Percentiles rank a stretch among this genome's conserved stretches.
These are phyloP conservation scores for Eidolon dupreanum DNA, from an alignment of 2,797 vertebrate species.

Conservation along the genomic window DNA sequence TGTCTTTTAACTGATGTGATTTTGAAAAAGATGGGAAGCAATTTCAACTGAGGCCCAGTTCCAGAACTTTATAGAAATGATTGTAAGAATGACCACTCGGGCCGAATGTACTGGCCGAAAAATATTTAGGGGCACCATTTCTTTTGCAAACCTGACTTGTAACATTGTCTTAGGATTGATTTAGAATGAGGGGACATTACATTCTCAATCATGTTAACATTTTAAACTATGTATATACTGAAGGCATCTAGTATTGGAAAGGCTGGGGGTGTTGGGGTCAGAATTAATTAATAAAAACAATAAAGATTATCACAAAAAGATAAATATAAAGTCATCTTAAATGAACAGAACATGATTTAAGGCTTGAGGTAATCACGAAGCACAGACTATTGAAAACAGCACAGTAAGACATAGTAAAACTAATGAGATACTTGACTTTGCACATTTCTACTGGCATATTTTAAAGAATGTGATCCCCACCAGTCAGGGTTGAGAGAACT, in stretches of 20 bases:
- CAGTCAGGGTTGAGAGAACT: background rate
- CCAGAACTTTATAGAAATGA: slow-evolving; percentile 35
- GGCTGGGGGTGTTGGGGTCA: background rate
- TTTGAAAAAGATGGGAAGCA: slow-evolving; percentile 43
- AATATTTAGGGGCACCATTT: background rate
- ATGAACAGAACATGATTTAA: background rate
- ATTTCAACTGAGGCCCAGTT: slow-evolving; percentile 46
- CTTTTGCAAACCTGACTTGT: background rate
- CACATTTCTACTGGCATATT: background rate
- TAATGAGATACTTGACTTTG: slow-evolving; percentile 48
- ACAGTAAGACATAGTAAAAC: background rate
- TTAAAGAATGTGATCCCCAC: slow-evolving; percentile 1
- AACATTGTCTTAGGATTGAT: background rate
- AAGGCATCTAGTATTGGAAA: background rate
- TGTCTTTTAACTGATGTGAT: slow-evolving; percentile 71
- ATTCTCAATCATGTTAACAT: slow-evolving; percentile 7
- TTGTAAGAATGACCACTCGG: background rate
- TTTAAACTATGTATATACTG: background rate
- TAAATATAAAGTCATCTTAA: background rate
- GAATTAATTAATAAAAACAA: slow-evolving; percentile 23
- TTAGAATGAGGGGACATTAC: background rate
- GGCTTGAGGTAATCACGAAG: background rate
- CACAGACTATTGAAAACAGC: background rate
- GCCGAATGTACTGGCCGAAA: background rate
- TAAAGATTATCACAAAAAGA: background rate